Conservation (phyloP, 1,140 invertebrate genomes). For the Drosophila neocordata region DNA sequence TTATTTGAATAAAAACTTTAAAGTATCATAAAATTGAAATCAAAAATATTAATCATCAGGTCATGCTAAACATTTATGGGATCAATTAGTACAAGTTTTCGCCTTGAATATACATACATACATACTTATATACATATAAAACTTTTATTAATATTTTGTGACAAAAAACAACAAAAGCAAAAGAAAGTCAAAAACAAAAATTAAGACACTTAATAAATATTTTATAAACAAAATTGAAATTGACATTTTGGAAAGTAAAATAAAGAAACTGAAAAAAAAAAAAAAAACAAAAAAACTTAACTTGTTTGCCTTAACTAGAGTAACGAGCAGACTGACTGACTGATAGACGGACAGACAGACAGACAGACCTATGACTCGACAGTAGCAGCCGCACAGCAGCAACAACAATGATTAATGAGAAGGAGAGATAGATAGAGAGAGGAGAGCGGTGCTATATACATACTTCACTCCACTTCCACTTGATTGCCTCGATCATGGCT, state of each 20-base stretch:
- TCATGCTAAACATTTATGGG: slow-evolving; percentile 8
- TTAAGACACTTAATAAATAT: slow-evolving; percentile 4
- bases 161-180: neutral
- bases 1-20: neutral
- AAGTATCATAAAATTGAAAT: neutral
- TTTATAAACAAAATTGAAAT: slow-evolving; percentile 25
- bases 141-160: slow-evolving; percentile 1
- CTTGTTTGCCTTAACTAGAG: slow-evolving; percentile 65
- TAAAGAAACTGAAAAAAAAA: slow-evolving; percentile 24
- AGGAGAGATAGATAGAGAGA: slow-evolving; percentile 29
- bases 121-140: neutral
- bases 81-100: slow-evolving; percentile 3
- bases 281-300: slow-evolving; percentile 51
- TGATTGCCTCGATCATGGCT: slow-evolving; percentile 75
- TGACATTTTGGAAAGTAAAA: slow-evolving; percentile 73
- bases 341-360: neutral
- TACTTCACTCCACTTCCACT: slow-evolving; percentile 51
- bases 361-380: slow-evolving; percentile 35
- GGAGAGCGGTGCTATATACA: slow-evolving; percentile 29
- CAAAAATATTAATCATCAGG: slow-evolving; percentile 7
- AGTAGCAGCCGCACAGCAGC: slow-evolving; percentile 27
- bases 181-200: neutral
- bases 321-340: slow-evolving; percentile 12
- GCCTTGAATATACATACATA: neutral
- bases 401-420: slow-evolving; percentile 56